Evolutionary conservation across 1,140 invertebrate genomes (phyloP).

Genomic region (Pachypeltis micranthus): DNA sequence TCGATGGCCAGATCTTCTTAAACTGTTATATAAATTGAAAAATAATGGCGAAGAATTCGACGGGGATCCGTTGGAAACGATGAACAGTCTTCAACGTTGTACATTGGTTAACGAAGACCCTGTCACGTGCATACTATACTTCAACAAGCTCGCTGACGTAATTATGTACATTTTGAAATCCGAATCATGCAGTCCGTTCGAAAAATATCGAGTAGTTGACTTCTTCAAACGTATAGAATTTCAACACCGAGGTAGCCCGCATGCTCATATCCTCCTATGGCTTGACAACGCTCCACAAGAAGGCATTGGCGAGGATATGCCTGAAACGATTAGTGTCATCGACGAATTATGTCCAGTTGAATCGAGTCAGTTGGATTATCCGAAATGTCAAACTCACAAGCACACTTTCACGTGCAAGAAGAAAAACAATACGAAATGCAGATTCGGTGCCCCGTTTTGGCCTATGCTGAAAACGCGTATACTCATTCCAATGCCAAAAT

Average conservation of each 20-base stretch:
- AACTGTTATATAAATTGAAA: background rate
- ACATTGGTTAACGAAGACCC: background rate
- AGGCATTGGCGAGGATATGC: background rate
- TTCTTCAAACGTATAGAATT: background rate
- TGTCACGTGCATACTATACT: too few species aligned
- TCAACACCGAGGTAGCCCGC: background rate
- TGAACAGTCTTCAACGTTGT: background rate
- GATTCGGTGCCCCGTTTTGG: conserved; percentile 29
- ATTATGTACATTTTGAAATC: background rate
- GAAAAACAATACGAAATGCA: conserved; percentile 30
- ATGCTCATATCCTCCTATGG: background rate
- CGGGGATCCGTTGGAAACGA: too few species aligned
- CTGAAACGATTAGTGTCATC: background rate
- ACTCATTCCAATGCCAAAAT: conserved; percentile 30
- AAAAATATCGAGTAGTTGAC: background rate
- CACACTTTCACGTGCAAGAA: conserved; percentile 33
- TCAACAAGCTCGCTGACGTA: background rate
- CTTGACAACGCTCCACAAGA: background rate
- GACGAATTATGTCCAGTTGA: background rate
- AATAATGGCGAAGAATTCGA: background rate
- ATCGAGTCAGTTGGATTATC: background rate
- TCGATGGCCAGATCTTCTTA: conserved; percentile 1
- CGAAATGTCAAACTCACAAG: conserved; percentile 29
- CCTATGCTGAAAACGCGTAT: conserved; percentile 27
- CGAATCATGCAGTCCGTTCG: background rate